These are phyloP conservation scores for Leptopilina boulardi DNA, from an alignment of 1,140 invertebrate species.

Conservation along the genomic window DNA sequence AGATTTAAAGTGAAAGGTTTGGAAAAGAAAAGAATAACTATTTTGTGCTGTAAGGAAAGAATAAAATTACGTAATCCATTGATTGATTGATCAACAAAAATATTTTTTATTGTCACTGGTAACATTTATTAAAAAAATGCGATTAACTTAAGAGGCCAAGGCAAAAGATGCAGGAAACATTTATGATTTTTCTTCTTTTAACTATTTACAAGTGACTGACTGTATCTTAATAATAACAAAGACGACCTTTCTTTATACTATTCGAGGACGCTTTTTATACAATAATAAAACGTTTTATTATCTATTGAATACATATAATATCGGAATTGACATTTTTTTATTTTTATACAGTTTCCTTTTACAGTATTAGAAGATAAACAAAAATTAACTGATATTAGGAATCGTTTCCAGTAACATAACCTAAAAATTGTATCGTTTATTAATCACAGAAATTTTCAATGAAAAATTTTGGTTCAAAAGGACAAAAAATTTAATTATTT, in stretches of 20 bases:
- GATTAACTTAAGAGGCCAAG: constrained; percentile 71
- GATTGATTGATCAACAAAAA: constrained; percentile 65
- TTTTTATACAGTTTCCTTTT: too few species aligned
- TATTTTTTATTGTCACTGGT: constrained; percentile 59
- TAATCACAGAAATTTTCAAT: too few species aligned
- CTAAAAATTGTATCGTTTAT: too few species aligned
- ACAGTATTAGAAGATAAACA: too few species aligned
- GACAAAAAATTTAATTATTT: too few species aligned
- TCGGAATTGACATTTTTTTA: too few species aligned
- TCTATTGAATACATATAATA: too few species aligned
- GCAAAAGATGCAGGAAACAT: constrained; percentile 67
- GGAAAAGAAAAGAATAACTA: background rate
- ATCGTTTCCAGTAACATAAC: too few species aligned
- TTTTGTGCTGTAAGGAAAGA: background rate
- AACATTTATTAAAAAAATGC: constrained; percentile 60
- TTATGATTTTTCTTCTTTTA: constrained; percentile 54
- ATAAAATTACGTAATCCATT: constrained; percentile 57
- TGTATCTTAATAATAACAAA: background rate
- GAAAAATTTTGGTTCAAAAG: too few species aligned
- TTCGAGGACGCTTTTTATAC: background rate
- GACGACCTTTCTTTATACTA: constrained; percentile 22
- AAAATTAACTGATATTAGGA: too few species aligned
- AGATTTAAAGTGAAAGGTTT: constrained; percentile 37
- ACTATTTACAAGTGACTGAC: constrained; percentile 44
- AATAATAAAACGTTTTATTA: too few species aligned